Evolutionary conservation across 2,888 invertebrate species (phyloP), one percentile per base, ranked within the genome.

Genomic region (Cerceris ruficornis): DNA sequence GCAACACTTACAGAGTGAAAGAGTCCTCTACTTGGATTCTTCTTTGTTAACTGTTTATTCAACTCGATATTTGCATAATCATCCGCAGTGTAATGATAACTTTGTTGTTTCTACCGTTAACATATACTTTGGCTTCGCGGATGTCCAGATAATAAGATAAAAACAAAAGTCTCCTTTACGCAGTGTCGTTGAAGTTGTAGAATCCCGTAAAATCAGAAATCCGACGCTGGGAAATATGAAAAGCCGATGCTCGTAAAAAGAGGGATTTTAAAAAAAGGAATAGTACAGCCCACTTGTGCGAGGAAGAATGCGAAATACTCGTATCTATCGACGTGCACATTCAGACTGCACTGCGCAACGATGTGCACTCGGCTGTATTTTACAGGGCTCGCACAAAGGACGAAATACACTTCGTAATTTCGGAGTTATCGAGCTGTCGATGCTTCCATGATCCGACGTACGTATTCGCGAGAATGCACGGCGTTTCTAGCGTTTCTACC

Each of bases 331-430:
- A 59, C 42, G 42, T n/a, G 42, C 58, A 42, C 13, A 6, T 13
- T 59, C 58, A 13, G n/a, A 52, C 39, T 50, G 7, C 52, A 58
- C 6, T n/a, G 39, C 5, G 55, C 49, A 67, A 28, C 49, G 67
- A 43, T 39, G 67, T 67, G 49, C 15, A 67, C 57, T 67, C 58
- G 49, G 11, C 49, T 49, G 67, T 49, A 58, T 67, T 58, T 67
- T 28, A 58, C 58, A 39, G 46, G 17, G 28, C 28, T 14, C 8
- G 67, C 46, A 58, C 57, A 66, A 66, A 66, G 55, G 55, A 55
- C 9, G 9, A 9, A 49, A n/a, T 41, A 41, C 42, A 59, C 41
- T 42, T 59, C 9, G 55, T 42, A 59, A 6, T n/a, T 41, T 59
- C 59, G 17, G 41, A 59, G n/a, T 42, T 42, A 59, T 59, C 57